phyloP scores from a whole-genome alignment of 2,888 invertebrate species.

The Acholoe squamosa region DNA sequence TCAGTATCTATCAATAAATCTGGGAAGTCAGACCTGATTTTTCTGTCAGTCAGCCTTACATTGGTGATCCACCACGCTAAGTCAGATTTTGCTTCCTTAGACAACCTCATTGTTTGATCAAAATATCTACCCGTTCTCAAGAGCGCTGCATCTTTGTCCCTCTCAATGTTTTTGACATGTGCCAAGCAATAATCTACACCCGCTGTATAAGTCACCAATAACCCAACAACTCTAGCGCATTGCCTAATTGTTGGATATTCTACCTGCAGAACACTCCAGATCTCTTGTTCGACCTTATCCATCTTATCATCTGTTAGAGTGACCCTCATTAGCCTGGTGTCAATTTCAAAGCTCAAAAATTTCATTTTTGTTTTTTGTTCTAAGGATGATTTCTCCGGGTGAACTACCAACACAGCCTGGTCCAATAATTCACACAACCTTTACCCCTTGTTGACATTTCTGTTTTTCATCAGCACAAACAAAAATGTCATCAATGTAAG shows the following conservation, averaged over 20 bases:
- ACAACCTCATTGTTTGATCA: not conserved
- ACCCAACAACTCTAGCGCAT: not conserved
- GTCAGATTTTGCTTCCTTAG: not conserved
- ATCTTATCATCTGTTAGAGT: not conserved
- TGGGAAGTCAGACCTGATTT: not conserved
- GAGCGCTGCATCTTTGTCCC: not conserved
- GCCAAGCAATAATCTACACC: not conserved
- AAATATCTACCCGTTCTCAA: not conserved
- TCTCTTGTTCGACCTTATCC: not conserved
- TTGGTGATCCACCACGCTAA: not conserved
- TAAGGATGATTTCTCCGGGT: not conserved
- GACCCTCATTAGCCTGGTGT: not conserved
- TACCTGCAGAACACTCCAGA: not conserved
- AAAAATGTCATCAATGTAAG: slow-evolving; percentile 29
- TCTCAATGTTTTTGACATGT: not conserved
- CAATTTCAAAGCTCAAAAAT: slow-evolving; percentile 3
- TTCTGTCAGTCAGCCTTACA: not conserved
- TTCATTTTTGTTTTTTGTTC: not conserved
- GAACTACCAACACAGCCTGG: not conserved
- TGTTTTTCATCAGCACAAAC: not conserved
- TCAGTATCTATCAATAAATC: not conserved
- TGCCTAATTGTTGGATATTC: not conserved
- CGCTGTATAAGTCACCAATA: not conserved
- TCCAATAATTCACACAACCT: not conserved
- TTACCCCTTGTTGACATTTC: not conserved